Evolutionary conservation across 2,888 invertebrate genomes (phyloP).

Genomic region (Scaptomyza tumidula): DNA sequence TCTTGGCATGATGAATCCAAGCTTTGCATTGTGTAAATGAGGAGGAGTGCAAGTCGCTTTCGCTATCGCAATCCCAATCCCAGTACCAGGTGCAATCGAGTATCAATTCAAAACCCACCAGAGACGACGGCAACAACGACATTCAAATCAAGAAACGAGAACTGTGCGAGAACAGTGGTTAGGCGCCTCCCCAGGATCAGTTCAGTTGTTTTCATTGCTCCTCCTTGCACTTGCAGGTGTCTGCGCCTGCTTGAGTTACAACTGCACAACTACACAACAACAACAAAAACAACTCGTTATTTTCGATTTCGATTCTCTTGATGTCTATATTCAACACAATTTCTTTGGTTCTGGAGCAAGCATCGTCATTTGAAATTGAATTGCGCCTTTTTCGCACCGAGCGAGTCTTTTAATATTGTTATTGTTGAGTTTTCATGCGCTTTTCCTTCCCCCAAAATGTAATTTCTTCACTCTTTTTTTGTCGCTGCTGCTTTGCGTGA

Average conservation of each 20-base stretch:
- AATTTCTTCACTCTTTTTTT: conserved; percentile 79
- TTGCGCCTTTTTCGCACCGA: conserved; percentile 52
- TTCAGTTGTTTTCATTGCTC: conserved; percentile 68
- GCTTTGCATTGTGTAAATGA: conserved; percentile 87
- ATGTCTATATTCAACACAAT: conserved; percentile 28
- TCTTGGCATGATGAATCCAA: conserved; percentile 88
- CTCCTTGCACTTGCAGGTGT: conserved; percentile 70
- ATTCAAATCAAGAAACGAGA: conserved; percentile 74
- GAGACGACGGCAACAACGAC: conserved; percentile 76
- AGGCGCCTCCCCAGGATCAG: conserved; percentile 64
- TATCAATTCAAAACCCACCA: conserved; percentile 72
- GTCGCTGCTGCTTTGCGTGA: conserved; percentile 77
- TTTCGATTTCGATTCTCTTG: conserved; percentile 46
- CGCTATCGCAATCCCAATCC: conserved; percentile 56
- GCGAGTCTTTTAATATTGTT: conserved; percentile 54
- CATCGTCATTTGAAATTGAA: conserved; percentile 48
- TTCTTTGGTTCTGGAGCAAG: conserved; percentile 23
- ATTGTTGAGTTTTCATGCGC: conserved; percentile 62
- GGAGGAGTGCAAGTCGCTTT: conserved; percentile 51
- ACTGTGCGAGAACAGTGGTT: conserved; percentile 47
- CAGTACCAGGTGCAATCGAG: conserved; percentile 58
- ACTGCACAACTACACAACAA: conserved; percentile 51
- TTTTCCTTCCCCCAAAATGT: conserved; percentile 62
- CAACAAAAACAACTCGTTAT: conserved; percentile 52
- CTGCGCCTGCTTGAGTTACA: conserved; percentile 68